Evolutionary conservation across 2,888 invertebrate species (phyloP).

Genomic region (Eucera pruinosa): DNA sequence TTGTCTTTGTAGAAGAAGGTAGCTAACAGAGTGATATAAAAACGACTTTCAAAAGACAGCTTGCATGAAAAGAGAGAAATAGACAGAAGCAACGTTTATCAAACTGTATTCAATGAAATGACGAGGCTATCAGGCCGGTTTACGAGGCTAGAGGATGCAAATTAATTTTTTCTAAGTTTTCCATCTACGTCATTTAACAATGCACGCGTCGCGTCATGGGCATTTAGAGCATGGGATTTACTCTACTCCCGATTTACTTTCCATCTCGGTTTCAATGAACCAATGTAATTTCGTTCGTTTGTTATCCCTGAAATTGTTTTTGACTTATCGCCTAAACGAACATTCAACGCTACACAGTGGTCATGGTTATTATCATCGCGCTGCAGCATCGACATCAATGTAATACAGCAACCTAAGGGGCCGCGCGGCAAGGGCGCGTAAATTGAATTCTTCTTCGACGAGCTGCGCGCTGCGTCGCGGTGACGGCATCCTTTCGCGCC

Average conservation of each 20-base stretch:
- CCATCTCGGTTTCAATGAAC: too few relatives aligned
- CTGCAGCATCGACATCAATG: conserved; percentile 7
- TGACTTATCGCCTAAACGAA: conserved; percentile 39
- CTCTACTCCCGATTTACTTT: too few relatives aligned
- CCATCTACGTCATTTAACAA: too few relatives aligned
- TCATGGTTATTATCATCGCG: conserved; percentile 21
- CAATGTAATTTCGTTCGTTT: too few relatives aligned
- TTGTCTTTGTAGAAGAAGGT: too few relatives aligned
- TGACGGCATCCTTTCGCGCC: background rate
- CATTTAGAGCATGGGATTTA: conserved; percentile 32
- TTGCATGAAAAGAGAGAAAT: background rate
- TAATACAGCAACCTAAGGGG: conserved; percentile 11
- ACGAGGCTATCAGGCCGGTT: background rate
- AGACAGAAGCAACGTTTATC: background rate
- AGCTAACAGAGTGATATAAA: background rate
- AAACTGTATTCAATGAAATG: conserved; percentile 18
- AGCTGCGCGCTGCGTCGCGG: background rate
- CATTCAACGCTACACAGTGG: conserved; percentile 3
- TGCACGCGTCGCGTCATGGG: too few relatives aligned
- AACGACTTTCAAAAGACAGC: too few relatives aligned
- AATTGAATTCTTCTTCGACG: conserved; percentile 23
- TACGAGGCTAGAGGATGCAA: background rate
- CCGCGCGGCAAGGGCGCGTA: background rate
- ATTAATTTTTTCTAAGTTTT: conserved; percentile 28
- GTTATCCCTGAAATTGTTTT: conserved; percentile 46